Evolutionary conservation across 2,113 vertebrate genomes (phyloP).

Genomic region (Gnathonemus echidnorhynchus): DNA sequence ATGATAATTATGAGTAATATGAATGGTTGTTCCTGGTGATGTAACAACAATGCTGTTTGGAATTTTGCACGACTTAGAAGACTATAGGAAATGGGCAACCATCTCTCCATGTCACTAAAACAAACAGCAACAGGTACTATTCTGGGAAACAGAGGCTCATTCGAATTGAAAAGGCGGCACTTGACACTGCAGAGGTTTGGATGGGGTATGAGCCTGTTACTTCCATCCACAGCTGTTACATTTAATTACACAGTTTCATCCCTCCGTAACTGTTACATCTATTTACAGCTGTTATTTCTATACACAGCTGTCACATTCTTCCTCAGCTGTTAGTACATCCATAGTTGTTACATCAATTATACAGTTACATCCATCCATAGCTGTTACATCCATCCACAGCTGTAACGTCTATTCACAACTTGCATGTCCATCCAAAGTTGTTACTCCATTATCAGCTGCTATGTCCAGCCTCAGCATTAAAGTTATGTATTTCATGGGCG

Average conservation of each 20-base stretch:
- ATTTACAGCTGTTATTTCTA: background rate
- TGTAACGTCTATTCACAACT: background rate
- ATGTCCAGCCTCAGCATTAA: background rate
- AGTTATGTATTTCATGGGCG: background rate
- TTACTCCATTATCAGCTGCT: background rate
- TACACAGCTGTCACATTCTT: background rate
- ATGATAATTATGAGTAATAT: background rate
- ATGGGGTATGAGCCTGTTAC: background rate
- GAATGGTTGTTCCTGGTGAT: background rate
- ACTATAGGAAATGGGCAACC: background rate
- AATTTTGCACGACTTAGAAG: background rate
- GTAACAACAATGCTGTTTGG: background rate
- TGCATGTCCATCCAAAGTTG: background rate
- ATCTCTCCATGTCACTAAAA: background rate
- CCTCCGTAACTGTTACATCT: background rate
- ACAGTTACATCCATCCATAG: background rate
- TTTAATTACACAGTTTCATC: background rate
- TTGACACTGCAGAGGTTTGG: background rate
- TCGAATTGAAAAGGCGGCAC: background rate
- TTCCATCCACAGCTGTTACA: background rate
- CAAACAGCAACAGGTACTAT: background rate
- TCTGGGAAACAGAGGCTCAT: background rate
- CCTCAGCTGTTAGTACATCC: background rate
- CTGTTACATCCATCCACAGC: background rate
- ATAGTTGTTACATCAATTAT: background rate